These are phyloP conservation scores for Conchocele bisecta DNA, from an alignment of 2,888 invertebrate genomes.

Conservation along the genomic window DNA sequence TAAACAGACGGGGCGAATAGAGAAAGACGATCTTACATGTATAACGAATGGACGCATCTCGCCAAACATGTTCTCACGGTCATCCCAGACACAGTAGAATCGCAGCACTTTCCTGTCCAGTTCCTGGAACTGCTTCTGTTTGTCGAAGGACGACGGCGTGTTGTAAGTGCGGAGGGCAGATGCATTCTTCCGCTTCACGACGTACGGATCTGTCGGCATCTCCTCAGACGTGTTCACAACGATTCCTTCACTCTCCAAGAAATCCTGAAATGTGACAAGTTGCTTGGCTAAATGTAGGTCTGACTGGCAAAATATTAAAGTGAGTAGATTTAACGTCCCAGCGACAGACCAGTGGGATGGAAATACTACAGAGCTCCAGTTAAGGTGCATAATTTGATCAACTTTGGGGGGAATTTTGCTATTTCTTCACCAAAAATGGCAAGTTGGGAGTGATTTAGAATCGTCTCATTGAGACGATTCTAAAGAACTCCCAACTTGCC, in stretches of 20 bases:
- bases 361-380: too few species aligned
- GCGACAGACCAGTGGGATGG: too few species aligned
- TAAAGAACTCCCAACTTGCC: too few species aligned
- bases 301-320: too few species aligned
- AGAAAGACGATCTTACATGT: conserved; percentile 80
- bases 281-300: neutral
- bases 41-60: conserved; percentile 86
- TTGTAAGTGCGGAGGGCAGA: conserved; percentile 77
- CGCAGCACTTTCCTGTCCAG: conserved; percentile 90
- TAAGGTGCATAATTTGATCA: too few species aligned
- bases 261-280: conserved; percentile 86
- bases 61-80: conserved; percentile 83
- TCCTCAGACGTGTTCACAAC: conserved; percentile 88
- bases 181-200: conserved; percentile 72
- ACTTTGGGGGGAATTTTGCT: too few species aligned
- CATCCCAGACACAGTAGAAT: conserved; percentile 85
- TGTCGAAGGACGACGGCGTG: conserved; percentile 84
- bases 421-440: too few species aligned
- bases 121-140: conserved; percentile 88
- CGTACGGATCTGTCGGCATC: conserved; percentile 89
- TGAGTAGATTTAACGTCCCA: too few species aligned
- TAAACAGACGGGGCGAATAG: neutral
- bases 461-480: too few species aligned
- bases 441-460: too few species aligned
- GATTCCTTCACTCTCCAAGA: conserved; percentile 92